A percentile compares a stretch with the other conserved stretches of the same genome.
Conservation (phyloP, 2,888 invertebrate genomes). For the Sceliomorpha sp. region DNA sequence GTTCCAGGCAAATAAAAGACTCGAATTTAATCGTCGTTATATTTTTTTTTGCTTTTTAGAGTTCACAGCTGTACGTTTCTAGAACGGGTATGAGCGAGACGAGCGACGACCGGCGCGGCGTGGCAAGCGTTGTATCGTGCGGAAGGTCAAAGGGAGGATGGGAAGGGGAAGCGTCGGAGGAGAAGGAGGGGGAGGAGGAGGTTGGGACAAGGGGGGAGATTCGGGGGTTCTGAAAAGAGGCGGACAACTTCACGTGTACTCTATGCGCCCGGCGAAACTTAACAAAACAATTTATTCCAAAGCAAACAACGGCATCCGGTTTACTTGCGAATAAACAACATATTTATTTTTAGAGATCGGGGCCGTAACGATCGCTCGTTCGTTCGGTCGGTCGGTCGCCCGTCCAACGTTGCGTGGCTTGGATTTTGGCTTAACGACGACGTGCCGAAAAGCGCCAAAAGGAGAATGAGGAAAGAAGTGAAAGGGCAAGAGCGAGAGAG, state of each 20-base stretch:
- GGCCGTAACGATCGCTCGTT: constrained; percentile 63
- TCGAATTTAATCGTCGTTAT: too few relatives aligned
- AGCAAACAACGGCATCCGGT: constrained; percentile 81
- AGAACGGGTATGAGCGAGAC: constrained; percentile 30
- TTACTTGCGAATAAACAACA: constrained; percentile 81
- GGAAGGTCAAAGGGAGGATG: too few relatives aligned
- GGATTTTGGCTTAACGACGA: constrained; percentile 27
- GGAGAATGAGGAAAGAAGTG: constrained; percentile 3
- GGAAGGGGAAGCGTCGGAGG: too few relatives aligned
- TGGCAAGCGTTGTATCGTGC: too few relatives aligned
- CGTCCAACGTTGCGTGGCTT: constrained; percentile 50
- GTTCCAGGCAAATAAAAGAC: too few relatives aligned
- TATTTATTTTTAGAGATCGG: constrained; percentile 79
- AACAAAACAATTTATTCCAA: constrained; percentile 81
- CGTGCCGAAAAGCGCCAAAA: constrained; percentile 14
- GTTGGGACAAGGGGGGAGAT: constrained; percentile 20
- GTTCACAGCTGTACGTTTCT: constrained; percentile 53
- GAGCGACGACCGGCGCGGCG: too few relatives aligned
- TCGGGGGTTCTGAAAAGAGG: constrained; percentile 42
- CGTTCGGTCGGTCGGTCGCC: constrained; percentile 59
- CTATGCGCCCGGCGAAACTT: constrained; percentile 72
- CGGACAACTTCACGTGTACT: constrained; percentile 61
- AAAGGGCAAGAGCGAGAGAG: too few relatives aligned
- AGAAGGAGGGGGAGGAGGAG: constrained; percentile 29
- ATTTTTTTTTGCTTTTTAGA: constrained; percentile 41